phyloP scores from a whole-genome alignment of 2,888 invertebrate species.

The Agapetus fuscipes region DNA sequence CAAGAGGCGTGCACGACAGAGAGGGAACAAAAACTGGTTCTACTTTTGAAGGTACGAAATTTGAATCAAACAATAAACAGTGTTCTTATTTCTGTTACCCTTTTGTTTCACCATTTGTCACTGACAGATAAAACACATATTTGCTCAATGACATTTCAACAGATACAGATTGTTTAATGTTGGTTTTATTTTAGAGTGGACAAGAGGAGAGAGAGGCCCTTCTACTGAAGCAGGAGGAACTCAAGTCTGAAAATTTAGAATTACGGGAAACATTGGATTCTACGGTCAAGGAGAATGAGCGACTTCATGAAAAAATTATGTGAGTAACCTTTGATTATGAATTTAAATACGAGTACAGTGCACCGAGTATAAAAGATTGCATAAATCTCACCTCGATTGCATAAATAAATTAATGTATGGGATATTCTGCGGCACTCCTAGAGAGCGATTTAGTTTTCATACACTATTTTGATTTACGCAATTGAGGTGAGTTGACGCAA shows the following conservation, averaged over 20 bases:
- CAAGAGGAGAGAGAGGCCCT: conserved; percentile 72
- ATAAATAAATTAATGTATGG: conserved; percentile 1
- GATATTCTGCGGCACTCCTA: too few species aligned
- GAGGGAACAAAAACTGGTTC: conserved; percentile 71
- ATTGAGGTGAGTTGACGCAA: too few species aligned
- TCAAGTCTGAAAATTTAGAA: conserved; percentile 60
- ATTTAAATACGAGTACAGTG: conserved; percentile 1
- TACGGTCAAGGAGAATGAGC: conserved; percentile 53
- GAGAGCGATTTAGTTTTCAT: too few species aligned
- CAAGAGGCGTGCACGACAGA: conserved; percentile 61
- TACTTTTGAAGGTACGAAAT: conserved; percentile 61
- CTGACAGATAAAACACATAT: too few species aligned
- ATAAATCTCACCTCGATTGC: too few species aligned
- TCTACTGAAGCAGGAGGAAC: conserved; percentile 66
- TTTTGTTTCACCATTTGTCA: too few species aligned
- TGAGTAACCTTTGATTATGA: conserved; percentile 23
- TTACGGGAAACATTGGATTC: conserved; percentile 50
- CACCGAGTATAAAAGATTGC: too few species aligned
- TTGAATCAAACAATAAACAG: too few species aligned
- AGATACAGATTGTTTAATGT: too few species aligned
- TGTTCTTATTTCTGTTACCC: too few species aligned
- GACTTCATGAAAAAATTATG: conserved; percentile 59
- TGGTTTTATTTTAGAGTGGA: conserved; percentile 40
- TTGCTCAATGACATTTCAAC: too few species aligned
- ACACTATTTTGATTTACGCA: too few species aligned